Conservation (phyloP, 2,888 invertebrate species). For the Siphlonurus alternatus region DNA sequence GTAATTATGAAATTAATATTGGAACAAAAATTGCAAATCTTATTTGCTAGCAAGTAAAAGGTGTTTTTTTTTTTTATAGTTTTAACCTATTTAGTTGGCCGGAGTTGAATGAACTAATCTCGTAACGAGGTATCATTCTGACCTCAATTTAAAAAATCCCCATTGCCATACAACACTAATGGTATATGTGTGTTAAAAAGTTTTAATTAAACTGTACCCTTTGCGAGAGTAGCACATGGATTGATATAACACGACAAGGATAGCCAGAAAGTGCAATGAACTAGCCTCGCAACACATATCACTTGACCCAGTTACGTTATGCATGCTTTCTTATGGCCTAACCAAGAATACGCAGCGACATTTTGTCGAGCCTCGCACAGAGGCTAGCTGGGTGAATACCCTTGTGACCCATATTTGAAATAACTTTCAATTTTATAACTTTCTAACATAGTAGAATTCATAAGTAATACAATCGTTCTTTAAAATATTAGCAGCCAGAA, state of each 20-base stretch:
- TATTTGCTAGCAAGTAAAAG: no score
- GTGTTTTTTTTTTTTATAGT: not conserved
- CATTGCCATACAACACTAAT: not conserved
- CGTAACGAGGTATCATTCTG: not conserved
- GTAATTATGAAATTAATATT: no score
- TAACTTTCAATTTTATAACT: constrained; percentile 3
- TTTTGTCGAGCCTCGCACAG: not conserved
- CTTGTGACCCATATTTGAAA: not conserved
- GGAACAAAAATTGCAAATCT: no score
- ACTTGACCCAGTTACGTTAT: not conserved
- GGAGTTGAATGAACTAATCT: not conserved
- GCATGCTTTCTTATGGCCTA: not conserved
- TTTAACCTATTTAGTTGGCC: not conserved
- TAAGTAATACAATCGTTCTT: no score
- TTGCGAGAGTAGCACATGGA: not conserved
- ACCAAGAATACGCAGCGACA: not conserved
- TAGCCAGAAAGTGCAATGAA: not conserved
- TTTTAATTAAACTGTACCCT: not conserved
- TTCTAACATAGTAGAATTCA: not conserved
- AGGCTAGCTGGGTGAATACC: constrained; percentile 3
- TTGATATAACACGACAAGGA: not conserved
- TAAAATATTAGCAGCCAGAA: no score
- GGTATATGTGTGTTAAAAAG: not conserved
- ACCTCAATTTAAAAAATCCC: not conserved
- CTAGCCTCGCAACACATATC: not conserved